Percentiles rank a stretch among this genome's conserved stretches.
Conservation (phyloP, 2,888 invertebrate species). For the Augochlorella aurata region DNA sequence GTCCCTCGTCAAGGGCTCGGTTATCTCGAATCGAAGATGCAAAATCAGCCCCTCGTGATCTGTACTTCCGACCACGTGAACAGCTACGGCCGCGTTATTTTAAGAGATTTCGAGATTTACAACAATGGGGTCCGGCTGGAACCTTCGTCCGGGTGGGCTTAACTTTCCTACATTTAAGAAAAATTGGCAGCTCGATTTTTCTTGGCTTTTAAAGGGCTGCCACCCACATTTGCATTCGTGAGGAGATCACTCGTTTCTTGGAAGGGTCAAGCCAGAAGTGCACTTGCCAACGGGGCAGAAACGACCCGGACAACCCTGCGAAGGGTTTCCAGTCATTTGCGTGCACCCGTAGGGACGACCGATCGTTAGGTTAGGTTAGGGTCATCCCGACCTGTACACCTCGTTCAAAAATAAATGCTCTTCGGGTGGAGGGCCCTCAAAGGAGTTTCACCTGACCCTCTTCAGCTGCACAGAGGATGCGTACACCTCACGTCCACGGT, state of each 20-base stretch:
- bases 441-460: slow-evolving; percentile 69
- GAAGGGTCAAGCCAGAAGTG: slow-evolving; percentile 32
- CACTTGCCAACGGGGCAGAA: slow-evolving; percentile 31
- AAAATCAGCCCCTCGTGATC: slow-evolving; percentile 47
- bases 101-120: slow-evolving; percentile 77
- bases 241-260: slow-evolving; percentile 60
- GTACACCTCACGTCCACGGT: slow-evolving; percentile 32
- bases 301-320: slow-evolving; percentile 20
- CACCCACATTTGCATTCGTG: slow-evolving; percentile 61
- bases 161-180: slow-evolving; percentile 63
- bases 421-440: slow-evolving; percentile 35
- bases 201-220: neutral
- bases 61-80: slow-evolving; percentile 11
- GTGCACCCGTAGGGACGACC: slow-evolving; percentile 51
- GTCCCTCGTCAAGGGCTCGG: slow-evolving; percentile 51
- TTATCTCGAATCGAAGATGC: slow-evolving; percentile 67
- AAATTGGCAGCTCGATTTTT: slow-evolving; percentile 56
- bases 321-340: slow-evolving; percentile 50
- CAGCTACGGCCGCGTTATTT: slow-evolving; percentile 74
- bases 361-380: slow-evolving; percentile 58
- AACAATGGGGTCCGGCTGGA: slow-evolving; percentile 63
- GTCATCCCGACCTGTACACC: slow-evolving; percentile 44
- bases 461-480: slow-evolving; percentile 41
- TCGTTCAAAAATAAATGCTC: slow-evolving; percentile 49
- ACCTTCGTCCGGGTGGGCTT: slow-evolving; percentile 44